phyloP scores from a whole-genome alignment of 2,113 vertebrate genomes.

The Dinomys branickii region DNA sequence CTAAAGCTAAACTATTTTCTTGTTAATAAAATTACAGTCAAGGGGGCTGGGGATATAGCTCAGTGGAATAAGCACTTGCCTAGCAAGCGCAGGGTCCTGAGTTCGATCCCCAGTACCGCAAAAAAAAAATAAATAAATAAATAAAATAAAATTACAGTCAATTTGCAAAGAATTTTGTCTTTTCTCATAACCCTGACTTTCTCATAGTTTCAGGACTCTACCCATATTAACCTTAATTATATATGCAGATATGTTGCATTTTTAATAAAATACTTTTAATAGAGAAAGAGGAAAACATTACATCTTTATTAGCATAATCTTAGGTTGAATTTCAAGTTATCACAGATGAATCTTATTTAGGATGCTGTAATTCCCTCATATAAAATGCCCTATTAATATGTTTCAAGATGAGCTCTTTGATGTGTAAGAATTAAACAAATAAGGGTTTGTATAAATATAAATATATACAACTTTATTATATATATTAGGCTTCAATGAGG shows the following conservation, averaged over 20 bases:
- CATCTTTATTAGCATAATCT: slow-evolving; percentile 62
- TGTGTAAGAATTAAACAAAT: slow-evolving; percentile 47
- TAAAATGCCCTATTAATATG: slow-evolving; percentile 64
- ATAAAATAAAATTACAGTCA: not conserved
- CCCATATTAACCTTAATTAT: slow-evolving; percentile 14
- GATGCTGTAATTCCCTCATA: slow-evolving; percentile 65
- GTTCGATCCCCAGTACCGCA: too few relatives aligned
- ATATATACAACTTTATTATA: not conserved
- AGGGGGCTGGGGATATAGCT: too few relatives aligned
- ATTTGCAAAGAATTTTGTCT: not conserved
- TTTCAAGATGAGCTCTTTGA: slow-evolving; percentile 53
- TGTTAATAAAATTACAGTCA: slow-evolving; percentile 9
- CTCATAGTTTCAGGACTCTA: not conserved
- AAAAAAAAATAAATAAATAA: too few relatives aligned
- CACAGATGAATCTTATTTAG: slow-evolving; percentile 64
- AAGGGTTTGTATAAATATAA: not conserved
- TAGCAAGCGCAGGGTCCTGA: too few relatives aligned
- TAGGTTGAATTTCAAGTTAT: slow-evolving; percentile 64
- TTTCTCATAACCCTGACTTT: not conserved
- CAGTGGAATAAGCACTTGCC: too few relatives aligned
- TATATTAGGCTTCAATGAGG: not conserved
- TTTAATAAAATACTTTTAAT: slow-evolving; percentile 54
- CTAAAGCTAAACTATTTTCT: slow-evolving; percentile 1
- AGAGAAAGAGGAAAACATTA: slow-evolving; percentile 43
- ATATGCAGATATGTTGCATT: not conserved